Percentiles rank a stretch among this genome's conserved stretches.
These are phyloP conservation scores for Betta splendens DNA, from an alignment of 2,797 vertebrate genomes.

Conservation along the genomic window DNA sequence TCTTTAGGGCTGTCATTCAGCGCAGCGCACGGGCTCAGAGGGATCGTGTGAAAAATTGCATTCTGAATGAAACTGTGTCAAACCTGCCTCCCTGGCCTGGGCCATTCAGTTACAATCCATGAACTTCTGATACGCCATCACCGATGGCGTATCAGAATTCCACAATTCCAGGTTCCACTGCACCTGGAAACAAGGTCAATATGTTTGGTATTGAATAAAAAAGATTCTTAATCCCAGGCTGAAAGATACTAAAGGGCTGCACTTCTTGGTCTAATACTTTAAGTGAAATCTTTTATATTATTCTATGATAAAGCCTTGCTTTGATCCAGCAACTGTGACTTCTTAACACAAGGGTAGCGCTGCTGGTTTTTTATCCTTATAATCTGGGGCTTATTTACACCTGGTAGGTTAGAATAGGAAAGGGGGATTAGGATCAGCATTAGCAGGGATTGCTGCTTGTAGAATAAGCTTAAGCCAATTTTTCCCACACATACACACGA, in stretches of 20 bases:
- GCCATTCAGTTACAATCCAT: slow-evolving; percentile 3
- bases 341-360: too few relatives aligned
- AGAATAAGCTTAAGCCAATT: not conserved
- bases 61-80: slow-evolving; percentile 8
- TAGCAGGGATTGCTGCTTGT: not conserved
- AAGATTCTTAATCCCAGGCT: too few relatives aligned
- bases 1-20: slow-evolving; percentile 19
- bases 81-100: not conserved
- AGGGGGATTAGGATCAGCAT: slow-evolving; percentile 13
- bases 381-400: slow-evolving; percentile 16
- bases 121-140: not conserved
- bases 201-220: too few relatives aligned
- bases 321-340: too few relatives aligned
- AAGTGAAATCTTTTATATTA: too few relatives aligned
- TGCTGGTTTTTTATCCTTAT: not conserved
- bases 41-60: slow-evolving; percentile 26
- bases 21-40: not conserved
- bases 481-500: not conserved
- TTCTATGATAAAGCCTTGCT: too few relatives aligned
- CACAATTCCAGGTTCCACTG: too few relatives aligned
- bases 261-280: too few relatives aligned
- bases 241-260: too few relatives aligned
- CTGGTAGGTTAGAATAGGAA: slow-evolving; percentile 3
- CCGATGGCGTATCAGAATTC: too few relatives aligned
- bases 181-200: too few relatives aligned